These are phyloP conservation scores for Poecile atricapillus DNA, from an alignment of 2,113 vertebrate species.

Conservation along the genomic window DNA sequence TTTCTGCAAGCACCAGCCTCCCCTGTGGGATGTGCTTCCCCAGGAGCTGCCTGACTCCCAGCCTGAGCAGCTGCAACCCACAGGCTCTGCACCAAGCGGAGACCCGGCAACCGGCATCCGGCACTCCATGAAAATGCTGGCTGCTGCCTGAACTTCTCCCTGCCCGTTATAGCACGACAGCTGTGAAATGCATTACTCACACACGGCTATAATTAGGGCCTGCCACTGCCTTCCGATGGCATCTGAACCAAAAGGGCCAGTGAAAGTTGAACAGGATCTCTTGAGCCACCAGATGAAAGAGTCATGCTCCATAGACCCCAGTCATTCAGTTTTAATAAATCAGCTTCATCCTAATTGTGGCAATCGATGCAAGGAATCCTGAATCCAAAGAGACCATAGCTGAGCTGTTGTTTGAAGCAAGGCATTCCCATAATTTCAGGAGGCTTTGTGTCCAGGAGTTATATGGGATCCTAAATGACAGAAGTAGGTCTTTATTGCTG, in stretches of 20 bases:
- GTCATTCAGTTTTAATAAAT: neutral
- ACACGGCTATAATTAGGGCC: constrained; percentile 35
- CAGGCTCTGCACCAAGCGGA: rapidly evolving
- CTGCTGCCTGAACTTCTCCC: neutral
- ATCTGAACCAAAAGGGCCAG: neutral
- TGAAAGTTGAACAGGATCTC: neutral
- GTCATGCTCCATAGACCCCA: neutral
- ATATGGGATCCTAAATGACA: neutral
- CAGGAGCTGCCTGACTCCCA: neutral
- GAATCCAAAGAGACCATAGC: neutral
- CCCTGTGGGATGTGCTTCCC: neutral
- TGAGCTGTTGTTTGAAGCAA: neutral
- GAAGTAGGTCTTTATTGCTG: neutral
- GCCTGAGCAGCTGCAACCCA: neutral
- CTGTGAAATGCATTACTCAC: constrained; percentile 29
- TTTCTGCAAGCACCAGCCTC: neutral
- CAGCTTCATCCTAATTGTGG: neutral
- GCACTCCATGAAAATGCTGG: neutral
- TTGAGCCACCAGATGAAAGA: neutral
- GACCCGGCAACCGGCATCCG: rapidly evolving
- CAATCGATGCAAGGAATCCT: neutral
- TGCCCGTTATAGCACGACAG: neutral
- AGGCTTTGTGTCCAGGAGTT: neutral
- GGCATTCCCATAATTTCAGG: neutral
- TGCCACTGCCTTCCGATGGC: neutral